Evolutionary conservation across 1,140 invertebrate species (phyloP).

Genomic region (Heliconius melpomene): DNA sequence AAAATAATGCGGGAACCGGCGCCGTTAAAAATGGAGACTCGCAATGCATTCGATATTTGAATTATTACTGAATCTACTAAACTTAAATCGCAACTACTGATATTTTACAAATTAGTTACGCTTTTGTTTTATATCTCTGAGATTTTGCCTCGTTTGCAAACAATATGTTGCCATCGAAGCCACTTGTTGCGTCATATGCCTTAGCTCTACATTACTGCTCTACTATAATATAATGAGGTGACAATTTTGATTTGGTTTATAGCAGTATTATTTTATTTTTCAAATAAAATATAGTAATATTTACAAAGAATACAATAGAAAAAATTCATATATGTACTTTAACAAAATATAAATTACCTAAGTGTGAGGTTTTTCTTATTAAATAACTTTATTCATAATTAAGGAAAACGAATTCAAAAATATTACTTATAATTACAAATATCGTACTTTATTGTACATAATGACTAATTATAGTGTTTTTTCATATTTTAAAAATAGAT

Average conservation of each 20-base stretch:
- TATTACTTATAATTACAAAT: too few species aligned
- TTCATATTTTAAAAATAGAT: too few species aligned
- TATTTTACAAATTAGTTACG: background rate
- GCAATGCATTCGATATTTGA: background rate
- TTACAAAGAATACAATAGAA: too few species aligned
- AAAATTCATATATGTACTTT: too few species aligned
- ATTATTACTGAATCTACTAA: background rate
- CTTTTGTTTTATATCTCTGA: background rate
- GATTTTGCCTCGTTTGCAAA: background rate
- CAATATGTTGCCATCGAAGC: constrained; percentile 14
- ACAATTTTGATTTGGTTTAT: background rate
- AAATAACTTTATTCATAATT: too few species aligned
- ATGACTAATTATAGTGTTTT: too few species aligned
- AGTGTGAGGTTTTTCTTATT: too few species aligned
- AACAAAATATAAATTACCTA: too few species aligned
- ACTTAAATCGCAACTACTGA: background rate
- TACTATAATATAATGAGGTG: background rate
- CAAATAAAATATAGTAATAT: too few species aligned
- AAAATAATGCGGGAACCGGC: constrained; percentile 4
- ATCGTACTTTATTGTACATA: too few species aligned
- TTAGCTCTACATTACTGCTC: background rate
- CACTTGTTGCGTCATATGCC: constrained; percentile 28
- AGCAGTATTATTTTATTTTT: background rate
- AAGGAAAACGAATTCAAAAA: too few species aligned
- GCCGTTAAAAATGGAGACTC: constrained; percentile 17